Evolutionary conservation across 2,888 invertebrate species (phyloP).

Genomic region (Aproaerema taeniolella): DNA sequence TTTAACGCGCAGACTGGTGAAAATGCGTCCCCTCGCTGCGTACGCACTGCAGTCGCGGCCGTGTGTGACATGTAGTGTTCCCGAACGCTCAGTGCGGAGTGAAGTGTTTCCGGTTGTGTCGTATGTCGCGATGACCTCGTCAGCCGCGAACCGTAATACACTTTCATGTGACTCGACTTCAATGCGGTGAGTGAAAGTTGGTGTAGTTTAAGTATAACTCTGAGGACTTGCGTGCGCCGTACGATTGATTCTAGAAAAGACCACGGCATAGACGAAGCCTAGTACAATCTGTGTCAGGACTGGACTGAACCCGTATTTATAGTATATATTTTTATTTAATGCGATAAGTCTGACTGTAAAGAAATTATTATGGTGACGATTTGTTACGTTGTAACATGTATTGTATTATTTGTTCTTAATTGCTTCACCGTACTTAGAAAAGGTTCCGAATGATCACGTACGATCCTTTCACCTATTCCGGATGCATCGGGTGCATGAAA

Average conservation of each 20-base stretch:
- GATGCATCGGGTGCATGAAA: slow-evolving; percentile 63
- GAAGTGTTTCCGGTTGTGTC: too few relatives aligned
- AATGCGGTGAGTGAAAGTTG: slow-evolving; percentile 20
- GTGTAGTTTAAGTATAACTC: slow-evolving; percentile 28
- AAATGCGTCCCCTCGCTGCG: too few relatives aligned
- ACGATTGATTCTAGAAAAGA: slow-evolving; percentile 24
- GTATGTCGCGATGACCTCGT: too few relatives aligned
- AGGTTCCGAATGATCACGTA: slow-evolving; percentile 40
- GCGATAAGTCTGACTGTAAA: slow-evolving; percentile 75
- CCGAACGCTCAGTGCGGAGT: too few relatives aligned
- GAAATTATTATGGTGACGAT: slow-evolving; percentile 57
- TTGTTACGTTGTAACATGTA: slow-evolving; percentile 61
- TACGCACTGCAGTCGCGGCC: not conserved
- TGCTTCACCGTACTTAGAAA: slow-evolving; percentile 69
- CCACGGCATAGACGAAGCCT: slow-evolving; percentile 24
- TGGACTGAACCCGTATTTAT: slow-evolving; percentile 68
- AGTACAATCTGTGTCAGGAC: slow-evolving; percentile 28
- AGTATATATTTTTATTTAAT: slow-evolving; percentile 74
- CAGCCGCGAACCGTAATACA: too few relatives aligned
- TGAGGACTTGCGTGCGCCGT: too few relatives aligned
- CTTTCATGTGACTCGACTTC: not conserved
- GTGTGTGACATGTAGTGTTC: too few relatives aligned
- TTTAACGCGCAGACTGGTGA: too few relatives aligned
- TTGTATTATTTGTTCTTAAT: slow-evolving; percentile 65
- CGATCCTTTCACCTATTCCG: slow-evolving; percentile 41